Evolutionary conservation across 2,888 invertebrate species (phyloP).

Genomic region (Leptinotarsa peninsularis): DNA sequence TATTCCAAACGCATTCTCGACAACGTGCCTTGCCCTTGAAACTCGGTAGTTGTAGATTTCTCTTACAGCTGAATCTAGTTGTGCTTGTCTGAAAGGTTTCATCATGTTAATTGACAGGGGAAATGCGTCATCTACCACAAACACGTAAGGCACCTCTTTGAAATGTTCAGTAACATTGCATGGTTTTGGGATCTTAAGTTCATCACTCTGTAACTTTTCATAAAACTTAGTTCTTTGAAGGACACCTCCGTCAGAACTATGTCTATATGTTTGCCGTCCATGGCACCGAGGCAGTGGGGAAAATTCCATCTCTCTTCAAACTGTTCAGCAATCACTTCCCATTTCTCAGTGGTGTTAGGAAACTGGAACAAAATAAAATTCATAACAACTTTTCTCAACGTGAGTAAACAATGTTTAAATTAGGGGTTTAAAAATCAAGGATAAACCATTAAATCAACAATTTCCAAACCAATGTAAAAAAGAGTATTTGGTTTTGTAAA

Average conservation of each 20-base stretch:
- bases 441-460: background rate
- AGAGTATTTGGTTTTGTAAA: too few species aligned
- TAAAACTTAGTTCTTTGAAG: slow-evolving; percentile 46
- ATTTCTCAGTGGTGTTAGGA: slow-evolving; percentile 20
- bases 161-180: background rate
- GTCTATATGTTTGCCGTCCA: slow-evolving; percentile 38
- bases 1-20: slow-evolving; percentile 30
- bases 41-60: slow-evolving; percentile 36
- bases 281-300: slow-evolving; percentile 38
- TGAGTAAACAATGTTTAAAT: background rate
- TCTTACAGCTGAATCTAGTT: slow-evolving; percentile 25
- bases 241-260: slow-evolving; percentile 47
- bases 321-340: slow-evolving; percentile 17
- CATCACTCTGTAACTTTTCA: slow-evolving; percentile 35
- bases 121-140: slow-evolving; percentile 29
- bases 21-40: background rate
- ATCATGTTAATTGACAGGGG: slow-evolving; percentile 21
- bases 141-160: slow-evolving; percentile 23
- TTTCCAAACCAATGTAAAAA: too few species aligned
- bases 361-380: slow-evolving; percentile 26
- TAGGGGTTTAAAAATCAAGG: background rate
- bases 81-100: slow-evolving; percentile 29
- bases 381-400: background rate
- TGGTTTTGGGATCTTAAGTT: slow-evolving; percentile 3
- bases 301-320: slow-evolving; percentile 34